A percentile compares a stretch with the other conserved stretches of the same genome.
phyloP scores from a whole-genome alignment of 2,113 vertebrate species.

The Plectropomus leopardus region DNA sequence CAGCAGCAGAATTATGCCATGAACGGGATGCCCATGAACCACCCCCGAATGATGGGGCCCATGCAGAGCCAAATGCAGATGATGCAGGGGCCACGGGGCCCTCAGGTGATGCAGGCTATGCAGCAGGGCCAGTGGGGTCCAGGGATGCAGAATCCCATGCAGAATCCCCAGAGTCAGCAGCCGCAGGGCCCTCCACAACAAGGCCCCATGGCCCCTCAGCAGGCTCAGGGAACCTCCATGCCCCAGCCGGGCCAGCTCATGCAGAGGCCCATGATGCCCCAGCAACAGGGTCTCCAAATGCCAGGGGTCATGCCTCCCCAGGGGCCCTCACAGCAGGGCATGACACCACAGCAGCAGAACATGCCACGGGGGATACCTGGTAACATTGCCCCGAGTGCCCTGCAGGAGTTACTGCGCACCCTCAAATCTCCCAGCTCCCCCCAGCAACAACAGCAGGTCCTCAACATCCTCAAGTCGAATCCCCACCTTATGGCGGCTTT shows the following conservation, averaged over 20 bases:
- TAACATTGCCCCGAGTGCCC: slow-evolving; percentile 92
- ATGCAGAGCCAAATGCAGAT: slow-evolving; percentile 90
- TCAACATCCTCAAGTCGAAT: slow-evolving; percentile 98
- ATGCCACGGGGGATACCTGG: slow-evolving; percentile 83
- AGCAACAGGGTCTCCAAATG: slow-evolving; percentile 78
- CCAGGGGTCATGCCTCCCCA: slow-evolving; percentile 75
- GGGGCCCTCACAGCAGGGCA: slow-evolving; percentile 85
- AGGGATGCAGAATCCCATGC: slow-evolving; percentile 77
- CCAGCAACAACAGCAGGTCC: slow-evolving; percentile 97
- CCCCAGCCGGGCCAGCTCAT: slow-evolving; percentile 82
- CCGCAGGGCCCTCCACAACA: slow-evolving; percentile 85
- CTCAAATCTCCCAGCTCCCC: slow-evolving; percentile 97
- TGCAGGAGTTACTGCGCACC: slow-evolving; percentile 95
- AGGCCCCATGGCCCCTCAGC: slow-evolving; percentile 77
- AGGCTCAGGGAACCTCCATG: slow-evolving; percentile 73
- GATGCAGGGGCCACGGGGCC: slow-evolving; percentile 89
- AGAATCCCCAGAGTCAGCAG: slow-evolving; percentile 79
- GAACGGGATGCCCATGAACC: slow-evolving; percentile 91
- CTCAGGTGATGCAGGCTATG: slow-evolving; percentile 89
- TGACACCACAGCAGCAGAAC: slow-evolving; percentile 88
- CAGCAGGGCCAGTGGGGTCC: slow-evolving; percentile 90
- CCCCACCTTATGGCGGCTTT: slow-evolving; percentile 99
- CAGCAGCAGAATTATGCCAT: slow-evolving; percentile 84
- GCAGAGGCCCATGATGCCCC: slow-evolving; percentile 90
- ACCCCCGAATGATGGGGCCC: slow-evolving; percentile 88